phyloP scores from a whole-genome alignment of 2,888 invertebrate species.

The Lamellibrachia satsuma region DNA sequence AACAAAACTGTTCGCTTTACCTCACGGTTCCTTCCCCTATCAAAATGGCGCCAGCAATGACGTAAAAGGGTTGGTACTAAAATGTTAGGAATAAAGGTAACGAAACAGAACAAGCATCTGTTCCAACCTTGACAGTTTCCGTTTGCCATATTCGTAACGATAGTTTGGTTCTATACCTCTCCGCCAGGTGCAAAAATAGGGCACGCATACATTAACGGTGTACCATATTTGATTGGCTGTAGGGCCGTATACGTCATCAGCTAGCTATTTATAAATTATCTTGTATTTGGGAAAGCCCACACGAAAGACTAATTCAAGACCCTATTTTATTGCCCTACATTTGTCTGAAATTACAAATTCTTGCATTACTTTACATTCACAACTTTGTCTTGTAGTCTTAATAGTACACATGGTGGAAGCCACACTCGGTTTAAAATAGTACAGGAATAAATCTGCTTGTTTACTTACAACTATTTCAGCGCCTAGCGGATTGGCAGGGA shows the following conservation, averaged over 20 bases:
- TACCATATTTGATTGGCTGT: background rate
- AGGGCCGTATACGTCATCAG: background rate
- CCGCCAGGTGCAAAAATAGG: background rate
- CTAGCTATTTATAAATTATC: background rate
- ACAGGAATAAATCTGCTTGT: background rate
- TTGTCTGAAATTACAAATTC: background rate
- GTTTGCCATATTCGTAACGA: background rate
- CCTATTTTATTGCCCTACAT: background rate
- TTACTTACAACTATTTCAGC: background rate
- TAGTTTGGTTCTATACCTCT: background rate
- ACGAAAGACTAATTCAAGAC: background rate
- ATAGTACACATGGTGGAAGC: background rate
- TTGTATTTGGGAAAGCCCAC: background rate
- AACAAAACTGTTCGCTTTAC: background rate
- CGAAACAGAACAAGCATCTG: background rate
- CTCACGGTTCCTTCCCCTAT: constrained; percentile 3
- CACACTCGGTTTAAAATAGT: background rate
- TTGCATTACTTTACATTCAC: background rate
- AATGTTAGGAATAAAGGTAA: background rate
- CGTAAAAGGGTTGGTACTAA: constrained; percentile 5
- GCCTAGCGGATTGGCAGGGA: background rate
- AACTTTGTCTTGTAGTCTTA: background rate
- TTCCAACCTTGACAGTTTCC: background rate
- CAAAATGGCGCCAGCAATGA: background rate
- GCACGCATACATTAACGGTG: background rate